Base-by-base conservation (phyloP, 1,140 invertebrate species). In the Drusus annulatus region DNA sequence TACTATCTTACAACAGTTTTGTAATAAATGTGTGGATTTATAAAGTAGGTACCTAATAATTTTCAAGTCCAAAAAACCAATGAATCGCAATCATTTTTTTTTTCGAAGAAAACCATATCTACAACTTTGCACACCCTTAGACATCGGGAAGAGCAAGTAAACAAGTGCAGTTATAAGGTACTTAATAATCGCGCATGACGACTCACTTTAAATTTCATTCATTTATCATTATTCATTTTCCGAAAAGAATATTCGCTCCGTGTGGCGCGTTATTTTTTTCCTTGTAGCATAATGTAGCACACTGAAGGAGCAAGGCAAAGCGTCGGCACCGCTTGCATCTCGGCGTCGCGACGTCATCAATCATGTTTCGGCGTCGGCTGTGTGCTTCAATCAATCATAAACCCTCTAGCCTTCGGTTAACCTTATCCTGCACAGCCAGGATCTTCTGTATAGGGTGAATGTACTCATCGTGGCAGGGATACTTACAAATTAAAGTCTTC, bases 261-360 rank as follows among this genome's bases (percentile, higher is more conserved):
- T 63, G 23, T 2, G 28, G 60, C 60, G 28, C 3, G 23, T 17
- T 17, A 21, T 17, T 63, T 63, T 63, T n/a, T 63, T 63, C 60
- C 28, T 28, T 23, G 60, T 28, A 45, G 36, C 36, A 13, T 45
- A 45, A 45, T 45, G 36, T 45, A 45, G 36, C 36, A 45, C 10
- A 10, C 5, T 45, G 36, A 13, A 45, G 36, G 10, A 45, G 36
- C 36, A 45, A 10, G 8, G 62, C 7, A n/a, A 16, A 16, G 65
- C 31, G 31, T 17, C 28, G 31, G 16, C 31, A 71, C 76, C 76
- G 62, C 73, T 68, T 79, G 76, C 76, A 81, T 69, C 68, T 5
- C 45, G 13, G 65, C 76, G 80, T 73, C 65, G 56, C 76, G 76
- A 68, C 76, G 80, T 51, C 80, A 81, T 81, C 71, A 81, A 81